Evolutionary conservation across 2,888 invertebrate genomes (phyloP).

Genomic region (Drosophila anceps): DNA sequence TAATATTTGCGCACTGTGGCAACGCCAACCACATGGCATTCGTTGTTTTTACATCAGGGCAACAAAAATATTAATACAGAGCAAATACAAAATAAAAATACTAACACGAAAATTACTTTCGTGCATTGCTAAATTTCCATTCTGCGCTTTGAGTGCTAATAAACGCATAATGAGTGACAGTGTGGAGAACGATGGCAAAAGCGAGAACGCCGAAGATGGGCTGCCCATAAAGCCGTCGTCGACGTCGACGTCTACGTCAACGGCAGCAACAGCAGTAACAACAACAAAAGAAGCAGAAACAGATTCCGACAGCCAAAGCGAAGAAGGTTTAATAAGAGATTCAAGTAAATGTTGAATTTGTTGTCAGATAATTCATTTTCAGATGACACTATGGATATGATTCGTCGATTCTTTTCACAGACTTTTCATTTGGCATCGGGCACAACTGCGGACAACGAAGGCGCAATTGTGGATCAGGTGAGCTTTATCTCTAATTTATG

Average conservation of each 20-base stretch:
- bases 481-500: background rate
- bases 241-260: background rate
- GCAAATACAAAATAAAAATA: conserved; percentile 21
- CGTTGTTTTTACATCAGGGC: conserved; percentile 24
- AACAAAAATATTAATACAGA: conserved; percentile 21
- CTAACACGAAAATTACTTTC: conserved; percentile 3
- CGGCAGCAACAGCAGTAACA: conserved; percentile 4
- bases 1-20: conserved; percentile 15
- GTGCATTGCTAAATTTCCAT: background rate
- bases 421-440: conserved; percentile 87
- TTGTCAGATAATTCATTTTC: conserved; percentile 21
- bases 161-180: conserved; percentile 40
- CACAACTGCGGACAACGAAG: conserved; percentile 50
- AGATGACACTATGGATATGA: conserved; percentile 87
- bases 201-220: conserved; percentile 3
- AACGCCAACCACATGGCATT: conserved; percentile 21
- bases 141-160: background rate
- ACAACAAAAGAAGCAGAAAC: conserved; percentile 15
- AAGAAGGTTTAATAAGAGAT: conserved; percentile 30
- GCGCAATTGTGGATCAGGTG: conserved; percentile 59
- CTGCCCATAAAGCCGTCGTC: conserved; percentile 7
- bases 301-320: conserved; percentile 36
- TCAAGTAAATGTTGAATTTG: conserved; percentile 12
- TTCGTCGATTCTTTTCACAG: conserved; percentile 88
- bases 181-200: conserved; percentile 18